Base-by-base conservation (phyloP, 1,140 invertebrate genomes). In the Pseudomyrmex concolor region DNA sequence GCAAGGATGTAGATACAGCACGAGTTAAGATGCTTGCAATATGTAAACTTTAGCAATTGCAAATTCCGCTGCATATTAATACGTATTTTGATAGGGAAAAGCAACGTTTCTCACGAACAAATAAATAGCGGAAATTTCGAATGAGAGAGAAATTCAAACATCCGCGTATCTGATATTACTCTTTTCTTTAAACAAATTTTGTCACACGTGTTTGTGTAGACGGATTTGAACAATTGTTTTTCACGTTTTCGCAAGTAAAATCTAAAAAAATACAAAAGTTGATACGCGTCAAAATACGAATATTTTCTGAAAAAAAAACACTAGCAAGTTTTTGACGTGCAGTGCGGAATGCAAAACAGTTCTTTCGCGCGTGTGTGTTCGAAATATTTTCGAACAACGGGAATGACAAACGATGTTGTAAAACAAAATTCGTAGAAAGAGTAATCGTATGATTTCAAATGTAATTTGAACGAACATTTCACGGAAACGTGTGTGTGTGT, bases 261-360 rank as follows among this genome's bases (percentile, higher is more conserved):
- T n/a, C 17, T 25, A 34, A 1, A 57, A 77, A 77, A 64, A 55
- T 43, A 22, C 17, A 25, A 22, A 34, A 68, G 12, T 1, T 4
- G 50, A 0, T 9, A 12, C 19, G 15, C 15, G 1, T 17, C 5
- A 15, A 67, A 67, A 22, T 10, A 4, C 13, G 15, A 12, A 19
- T 57, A 43, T 25, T 54, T 67, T 2, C n/a, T 22, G 15, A 55
- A 57, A 73, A 73, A 73, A 74, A 67, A 10, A 8, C 50, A 8
- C 50, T 45, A 17, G 1, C 8, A 13, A 34, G 34, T 34, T 34
- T 34, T 34, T 34, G 34, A 34, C 34, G 34, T 1, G 34, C 34
- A 34, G 1, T 43, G 2, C 12, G 13, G 19, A 66, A 54, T 62
- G 3, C 2, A 57, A 45, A 57, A 55, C 25, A 34, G 34, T 77